A percentile compares a stretch with the other conserved stretches of the same genome.
Evolutionary conservation across 2,888 invertebrate species (phyloP).

Genomic region (Arctia plantaginis): DNA sequence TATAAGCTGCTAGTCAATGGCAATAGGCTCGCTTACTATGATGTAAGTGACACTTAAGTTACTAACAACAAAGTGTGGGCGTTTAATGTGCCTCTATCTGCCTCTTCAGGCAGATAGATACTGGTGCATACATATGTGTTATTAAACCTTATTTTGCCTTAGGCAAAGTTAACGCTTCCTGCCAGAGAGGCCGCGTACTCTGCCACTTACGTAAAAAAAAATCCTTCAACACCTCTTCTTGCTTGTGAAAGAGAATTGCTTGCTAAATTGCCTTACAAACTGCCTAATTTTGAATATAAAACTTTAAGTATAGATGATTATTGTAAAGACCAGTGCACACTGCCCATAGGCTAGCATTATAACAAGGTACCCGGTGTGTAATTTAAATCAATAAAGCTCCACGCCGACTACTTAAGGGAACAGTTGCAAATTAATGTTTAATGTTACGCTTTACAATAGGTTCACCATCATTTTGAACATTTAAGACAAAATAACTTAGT

Average conservation of each 20-base stretch:
- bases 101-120: background rate
- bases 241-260: background rate
- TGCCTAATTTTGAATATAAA: conserved; percentile 18
- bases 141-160: too few relatives aligned
- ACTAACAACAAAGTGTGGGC: background rate
- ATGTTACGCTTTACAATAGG: conserved; percentile 26
- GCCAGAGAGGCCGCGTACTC: background rate
- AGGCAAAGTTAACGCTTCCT: background rate
- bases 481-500: background rate
- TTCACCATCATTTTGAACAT: conserved; percentile 9
- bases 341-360: conserved; percentile 1
- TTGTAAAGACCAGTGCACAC: conserved; percentile 18
- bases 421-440: conserved; percentile 57
- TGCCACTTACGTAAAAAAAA: background rate
- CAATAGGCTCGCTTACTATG: too few relatives aligned
- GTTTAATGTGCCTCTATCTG: background rate
- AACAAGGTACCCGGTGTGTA: conserved; percentile 42
- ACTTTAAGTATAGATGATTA: conserved; percentile 23
- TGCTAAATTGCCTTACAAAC: conserved; percentile 16
- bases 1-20: too few relatives aligned
- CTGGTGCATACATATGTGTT: too few relatives aligned
- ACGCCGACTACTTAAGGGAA: conserved; percentile 52
- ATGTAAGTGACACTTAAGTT: too few relatives aligned
- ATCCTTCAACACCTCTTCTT: background rate
- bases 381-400: conserved; percentile 66